Base-by-base conservation (phyloP, 2,888 invertebrate genomes). In the Drosophila paramelanica region DNA sequence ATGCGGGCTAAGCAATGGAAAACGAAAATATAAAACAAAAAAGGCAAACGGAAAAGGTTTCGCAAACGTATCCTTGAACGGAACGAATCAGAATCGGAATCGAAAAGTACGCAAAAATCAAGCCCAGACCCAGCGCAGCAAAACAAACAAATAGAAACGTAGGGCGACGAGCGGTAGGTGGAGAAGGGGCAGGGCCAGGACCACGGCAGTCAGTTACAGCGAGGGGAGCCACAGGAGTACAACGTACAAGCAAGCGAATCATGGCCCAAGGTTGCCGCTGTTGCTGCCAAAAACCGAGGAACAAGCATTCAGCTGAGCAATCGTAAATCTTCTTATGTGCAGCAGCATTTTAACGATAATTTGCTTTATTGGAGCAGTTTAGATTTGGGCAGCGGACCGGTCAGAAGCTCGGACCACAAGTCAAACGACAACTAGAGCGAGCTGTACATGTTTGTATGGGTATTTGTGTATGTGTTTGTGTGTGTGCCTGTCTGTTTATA, bases 271-370 rank as follows among this genome's bases (percentile, higher is more conserved):
- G 50, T 43, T 70, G 57, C 55, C 56, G 38, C 38, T 27, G 38
- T 6, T 47, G 57, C 60, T 51, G 83, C 79, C 76, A 61, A 67
- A 76, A 64, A 70, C 59, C 67, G 61, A 72, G 62, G 55, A 62
- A 66, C 69, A 69, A 67, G 66, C 87, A 78, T 59, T 67, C 75
- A 77, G 78, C 88, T 79, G 79, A 88, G 81, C 82, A 88, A 84
- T 89, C 86, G 89, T 89, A 89, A 89, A 86, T 89, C 89, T 86
- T 81, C 89, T 86, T 89, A 89, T 89, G 79, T 87, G 89, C 79
- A 82, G 82, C 80, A 88, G 79, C 84, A 81, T 89, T 88, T 89
- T 86, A 89, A 88, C 81, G 87, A 89, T 80, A 79, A 84, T 89
- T 89, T 88, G 89, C 88, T 88, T 89, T 88, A 88, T 87, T 89